Evolutionary conservation across 64 coral and sea anemone species (phyloP), one percentile per base, ranked within the genome.

Genomic region (Acropora yongei): DNA sequence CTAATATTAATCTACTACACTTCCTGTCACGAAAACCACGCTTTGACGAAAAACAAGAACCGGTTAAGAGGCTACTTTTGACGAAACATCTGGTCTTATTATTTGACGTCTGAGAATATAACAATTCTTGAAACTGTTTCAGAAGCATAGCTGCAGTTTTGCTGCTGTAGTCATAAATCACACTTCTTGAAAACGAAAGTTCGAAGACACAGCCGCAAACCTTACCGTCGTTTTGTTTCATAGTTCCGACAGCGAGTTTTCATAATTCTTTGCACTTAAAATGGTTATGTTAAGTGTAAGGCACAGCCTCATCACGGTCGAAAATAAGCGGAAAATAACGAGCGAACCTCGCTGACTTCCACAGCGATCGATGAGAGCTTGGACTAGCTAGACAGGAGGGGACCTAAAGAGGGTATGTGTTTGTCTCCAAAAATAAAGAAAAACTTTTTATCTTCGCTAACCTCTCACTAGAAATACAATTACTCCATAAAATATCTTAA

Each of bases 241-340:
- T 93, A 79, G 74, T 57, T 93, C 74, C 91, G 83, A 93, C 83
- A 79, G 30, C 80, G 79, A 41, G 91, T 93, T 93, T 93, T 93
- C 91, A 93, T 93, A 74, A 87, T 84, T 87, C 66, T 93, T 93
- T 57, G 8, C 41, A 74, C 41, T 77, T 58, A 45, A 87, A 55
- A 65, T 39, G 1, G 11, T 58, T 72, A 77, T 57, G 19, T 53
- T 71, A 13, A 57, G 60, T 39, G 40, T 63, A 44, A 57, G 69
- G 80, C 2, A 47, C 41, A 65, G 46, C 91, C 91, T 79, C 91
- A 87, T 93, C 44, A 93, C 91, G 63, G 78, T 44, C 83, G 7
- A 85, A 30, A 85, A 85, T 44, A 30, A 30, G 46, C 61, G 82
- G 8, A 85, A 85, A 49, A 20, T 3, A 48, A 65, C 65, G 60